These are phyloP conservation scores for Wasmannia auropunctata DNA, from an alignment of 1,140 invertebrate genomes.

Conservation along the genomic window DNA sequence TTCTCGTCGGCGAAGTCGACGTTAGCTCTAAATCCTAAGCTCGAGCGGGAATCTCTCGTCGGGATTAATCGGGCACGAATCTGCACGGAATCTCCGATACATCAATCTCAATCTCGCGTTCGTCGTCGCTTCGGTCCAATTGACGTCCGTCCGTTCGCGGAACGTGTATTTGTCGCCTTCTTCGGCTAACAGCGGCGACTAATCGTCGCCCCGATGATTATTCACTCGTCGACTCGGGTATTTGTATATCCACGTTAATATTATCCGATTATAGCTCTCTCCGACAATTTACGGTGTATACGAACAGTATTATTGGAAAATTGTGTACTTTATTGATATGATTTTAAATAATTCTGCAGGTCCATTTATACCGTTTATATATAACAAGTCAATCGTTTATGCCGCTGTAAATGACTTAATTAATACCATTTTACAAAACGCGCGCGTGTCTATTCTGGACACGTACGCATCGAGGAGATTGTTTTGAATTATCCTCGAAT, in stretches of 20 bases:
- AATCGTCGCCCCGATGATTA: conserved; percentile 2
- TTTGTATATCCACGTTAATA: neutral
- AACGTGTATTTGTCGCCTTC: neutral
- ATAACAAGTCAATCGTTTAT: neutral
- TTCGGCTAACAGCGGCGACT: neutral
- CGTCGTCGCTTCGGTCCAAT: neutral
- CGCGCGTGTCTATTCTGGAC: neutral
- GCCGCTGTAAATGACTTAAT: neutral
- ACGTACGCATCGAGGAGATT: neutral
- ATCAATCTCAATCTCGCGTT: neutral
- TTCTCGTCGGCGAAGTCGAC: neutral
- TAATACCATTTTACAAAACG: neutral
- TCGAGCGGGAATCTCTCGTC: neutral
- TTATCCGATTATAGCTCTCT: no score
- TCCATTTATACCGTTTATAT: neutral
- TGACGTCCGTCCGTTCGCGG: neutral
- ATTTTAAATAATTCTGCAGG: neutral
- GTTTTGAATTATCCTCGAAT: neutral
- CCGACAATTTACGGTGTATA: neutral
- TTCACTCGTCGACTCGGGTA: neutral
- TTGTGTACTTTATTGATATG: no score
- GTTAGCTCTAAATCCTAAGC: neutral
- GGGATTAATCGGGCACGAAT: neutral
- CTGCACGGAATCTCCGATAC: neutral
- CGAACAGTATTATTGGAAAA: neutral